A percentile compares a stretch with the other conserved stretches of the same genome.
Conservation (phyloP, 2,888 invertebrate genomes). For the Synergus gifuensis region DNA sequence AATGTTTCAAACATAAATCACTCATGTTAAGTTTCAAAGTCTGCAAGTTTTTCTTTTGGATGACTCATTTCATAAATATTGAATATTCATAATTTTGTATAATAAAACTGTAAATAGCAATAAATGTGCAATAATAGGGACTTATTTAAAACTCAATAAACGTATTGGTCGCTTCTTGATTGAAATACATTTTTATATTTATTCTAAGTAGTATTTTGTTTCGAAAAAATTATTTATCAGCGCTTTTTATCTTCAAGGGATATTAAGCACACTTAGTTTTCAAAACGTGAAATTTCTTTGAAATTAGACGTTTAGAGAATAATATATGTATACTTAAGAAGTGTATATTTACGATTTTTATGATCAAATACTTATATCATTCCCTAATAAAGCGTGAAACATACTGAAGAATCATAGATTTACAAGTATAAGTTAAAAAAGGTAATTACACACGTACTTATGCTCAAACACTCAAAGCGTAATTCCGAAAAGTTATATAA, state of each 20-base stretch:
- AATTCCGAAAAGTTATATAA: constrained; percentile 30
- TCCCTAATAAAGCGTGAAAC: not conserved
- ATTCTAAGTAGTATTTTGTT: no score
- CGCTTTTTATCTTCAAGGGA: no score
- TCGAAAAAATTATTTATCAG: no score
- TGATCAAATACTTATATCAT: not conserved
- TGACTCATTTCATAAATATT: not conserved
- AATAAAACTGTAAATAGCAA: not conserved
- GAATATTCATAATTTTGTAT: not conserved
- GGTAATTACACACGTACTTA: constrained; percentile 1
- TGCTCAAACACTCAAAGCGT: constrained; percentile 15
- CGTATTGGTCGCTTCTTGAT: not conserved
- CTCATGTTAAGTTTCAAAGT: not conserved
- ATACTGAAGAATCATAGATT: not conserved
- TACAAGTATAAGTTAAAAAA: not conserved
- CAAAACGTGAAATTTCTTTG: no score
- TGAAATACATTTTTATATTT: not conserved
- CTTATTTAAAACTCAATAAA: not conserved
- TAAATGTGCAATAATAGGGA: not conserved
- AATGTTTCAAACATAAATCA: not conserved
- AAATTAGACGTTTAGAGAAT: no score
- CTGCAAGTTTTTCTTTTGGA: not conserved
- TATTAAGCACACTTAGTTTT: no score
- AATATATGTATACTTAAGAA: no score
- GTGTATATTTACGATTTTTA: not conserved